Conservation (phyloP, 1,140 invertebrate genomes). For the Danaus melanippus region DNA sequence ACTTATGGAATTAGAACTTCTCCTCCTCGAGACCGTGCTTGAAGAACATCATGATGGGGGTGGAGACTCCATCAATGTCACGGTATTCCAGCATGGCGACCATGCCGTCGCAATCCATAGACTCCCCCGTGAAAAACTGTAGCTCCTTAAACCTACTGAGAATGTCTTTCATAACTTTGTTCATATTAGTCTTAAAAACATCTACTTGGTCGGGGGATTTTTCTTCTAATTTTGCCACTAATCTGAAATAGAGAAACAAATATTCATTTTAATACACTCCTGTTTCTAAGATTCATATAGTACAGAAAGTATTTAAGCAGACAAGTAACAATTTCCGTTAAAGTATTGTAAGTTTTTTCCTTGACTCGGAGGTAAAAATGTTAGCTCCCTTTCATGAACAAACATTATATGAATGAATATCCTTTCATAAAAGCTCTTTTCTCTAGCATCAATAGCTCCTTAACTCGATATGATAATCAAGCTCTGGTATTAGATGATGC, state of each 20-base stretch:
- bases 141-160: constrained; percentile 92
- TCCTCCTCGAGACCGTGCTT: constrained; percentile 96
- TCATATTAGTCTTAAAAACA: constrained; percentile 92
- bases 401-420: constrained; percentile 60
- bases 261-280: background rate
- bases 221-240: constrained; percentile 87
- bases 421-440: constrained; percentile 57
- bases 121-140: constrained; percentile 96
- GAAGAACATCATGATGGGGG: constrained; percentile 94
- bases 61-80: constrained; percentile 85
- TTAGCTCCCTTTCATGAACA: constrained; percentile 63
- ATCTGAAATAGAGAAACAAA: constrained; percentile 68
- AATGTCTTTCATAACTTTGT: constrained; percentile 96
- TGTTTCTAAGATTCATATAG: too few species aligned
- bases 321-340: too few species aligned
- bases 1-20: constrained; percentile 82
- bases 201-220: constrained; percentile 87
- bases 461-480: constrained; percentile 35
- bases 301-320: too few species aligned
- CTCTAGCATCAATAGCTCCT: constrained; percentile 61
- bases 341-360: too few species aligned
- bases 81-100: constrained; percentile 95
- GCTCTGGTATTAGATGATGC: constrained; percentile 62
- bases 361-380: constrained; percentile 11
- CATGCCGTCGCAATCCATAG: constrained; percentile 94